Base-by-base conservation (phyloP, 2,113 vertebrate species). In the Silurus meridionalis region DNA sequence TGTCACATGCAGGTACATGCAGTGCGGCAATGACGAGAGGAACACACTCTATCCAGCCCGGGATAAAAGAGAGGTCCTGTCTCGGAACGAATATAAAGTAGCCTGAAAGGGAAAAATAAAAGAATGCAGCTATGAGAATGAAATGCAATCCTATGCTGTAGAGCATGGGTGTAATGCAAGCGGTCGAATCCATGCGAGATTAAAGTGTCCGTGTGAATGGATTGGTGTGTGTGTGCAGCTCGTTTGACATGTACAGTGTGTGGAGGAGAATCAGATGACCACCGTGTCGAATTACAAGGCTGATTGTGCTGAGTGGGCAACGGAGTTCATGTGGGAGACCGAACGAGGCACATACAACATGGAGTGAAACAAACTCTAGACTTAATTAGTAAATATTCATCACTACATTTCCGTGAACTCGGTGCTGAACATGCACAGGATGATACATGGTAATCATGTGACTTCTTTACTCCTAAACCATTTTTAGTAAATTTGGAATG, bases 281-380 rank as follows among this genome's bases (percentile, higher is more conserved):
- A 25, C 23, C 5, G 89, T 82, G 78, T 88, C 87, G 15, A 75
- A 79, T 88, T 88, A 77, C 86, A 37, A 78, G 21, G 84, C 52
- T 85, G 83, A 85, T 80, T 86, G 66, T 88, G 82, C 84, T 66
- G 79, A 87, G 67, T 67, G 46, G 72, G 55, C 63, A 87, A 52
- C 71, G 19, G 64, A 46, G 80, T 83, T 75, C 55, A 88, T 37
- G 60, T 3, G 37, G 15, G 15, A 48, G 23, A 57, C 13, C 79
- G 55, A 75, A 71, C 13, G 5, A 10, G 23, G 60, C 13, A 6
- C 8, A 79, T 13, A 72, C 66, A 75, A 60, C 57, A 87, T 72
- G 67, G 21, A 77, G 21, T 46, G 28, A 15, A 60, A 53, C 46
- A 46, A 58, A 78, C 52, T 55, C 21, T 14, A 78, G 52, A 55